Evolutionary conservation across 2,888 invertebrate genomes (phyloP), one percentile per base, ranked within the genome.

Genomic region (Tipula vernalis): DNA sequence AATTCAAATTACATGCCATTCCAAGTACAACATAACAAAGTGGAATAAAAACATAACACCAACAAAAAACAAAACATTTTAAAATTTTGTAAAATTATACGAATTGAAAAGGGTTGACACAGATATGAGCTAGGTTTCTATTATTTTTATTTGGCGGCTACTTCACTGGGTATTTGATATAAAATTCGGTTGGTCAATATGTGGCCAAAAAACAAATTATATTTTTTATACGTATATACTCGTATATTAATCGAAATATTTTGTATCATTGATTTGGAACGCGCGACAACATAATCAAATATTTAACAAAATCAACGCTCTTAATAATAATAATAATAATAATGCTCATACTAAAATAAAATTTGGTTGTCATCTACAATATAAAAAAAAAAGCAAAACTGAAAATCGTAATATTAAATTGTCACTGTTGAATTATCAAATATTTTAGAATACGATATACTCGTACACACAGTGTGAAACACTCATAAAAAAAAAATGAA

Each of bases 21-120:
- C 71, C 28, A 28, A 71, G 28, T 71, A 71, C 71, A 71, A 71
- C 71, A 71, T 71, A 71, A 71, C 71, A 71, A 71, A 71, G 71
- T 71, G 71, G 71, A 71, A 71, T 71, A 71, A 71, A 71, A 71
- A 71, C 71, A 71, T 71, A 71, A 71, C 71, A 71, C 71, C 71
- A 71, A 71, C 71, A 71, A 57, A 57, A 57, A 3, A 57, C n/a
- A 57, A 57, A 18, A 57, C 28, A 12, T 51, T 71, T 10, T 28
- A 28, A 28, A 28, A 28, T 28, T 28, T 28, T 71, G 28, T 71
- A 71, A 71, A 71, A 71, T 71, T 71, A 71, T 71, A 10, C 28
- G 71, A 71, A 71, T 28, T 71, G 71, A 71, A 71, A 71, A 71
- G 71, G 71, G 71, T 71, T 71, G 71, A 71, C 71, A 28, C 28